Percentiles rank a stretch among this genome's conserved stretches.
phyloP scores from a whole-genome alignment of 2,888 invertebrate species.

The Empis stercorea region DNA sequence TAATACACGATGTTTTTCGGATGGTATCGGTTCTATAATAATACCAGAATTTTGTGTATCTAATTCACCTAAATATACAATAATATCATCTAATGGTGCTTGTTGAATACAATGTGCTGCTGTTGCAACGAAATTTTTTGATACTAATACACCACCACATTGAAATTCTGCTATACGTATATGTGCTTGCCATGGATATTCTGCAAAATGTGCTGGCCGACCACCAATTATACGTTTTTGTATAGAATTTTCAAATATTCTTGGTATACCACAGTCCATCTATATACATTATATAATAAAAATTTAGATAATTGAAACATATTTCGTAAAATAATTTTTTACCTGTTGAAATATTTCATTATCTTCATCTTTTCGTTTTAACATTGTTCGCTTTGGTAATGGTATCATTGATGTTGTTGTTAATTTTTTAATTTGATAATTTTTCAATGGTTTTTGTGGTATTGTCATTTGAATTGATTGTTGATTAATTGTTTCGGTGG shows the following conservation, averaged over 20 bases:
- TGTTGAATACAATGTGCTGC: constrained; percentile 75
- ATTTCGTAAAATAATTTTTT: not conserved
- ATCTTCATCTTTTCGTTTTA: constrained; percentile 29
- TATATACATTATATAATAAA: constrained; percentile 23
- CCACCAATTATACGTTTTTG: constrained; percentile 74
- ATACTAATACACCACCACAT: constrained; percentile 72
- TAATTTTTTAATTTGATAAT: not conserved
- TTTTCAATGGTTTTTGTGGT: not conserved
- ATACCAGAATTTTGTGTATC: constrained; percentile 60
- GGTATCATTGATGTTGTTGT: constrained; percentile 21
- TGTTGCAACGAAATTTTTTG: constrained; percentile 59
- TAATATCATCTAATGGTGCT: constrained; percentile 57
- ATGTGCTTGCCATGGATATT: constrained; percentile 79
- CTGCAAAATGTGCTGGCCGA: constrained; percentile 54
- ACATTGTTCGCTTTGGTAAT: constrained; percentile 29
- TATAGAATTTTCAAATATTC: constrained; percentile 39
- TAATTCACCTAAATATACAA: constrained; percentile 66
- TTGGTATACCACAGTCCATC: constrained; percentile 54
- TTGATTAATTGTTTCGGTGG: constrained; percentile 18
- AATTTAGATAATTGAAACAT: not conserved
- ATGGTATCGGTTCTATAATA: constrained; percentile 48
- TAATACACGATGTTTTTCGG: constrained; percentile 52
- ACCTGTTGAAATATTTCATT: constrained; percentile 26
- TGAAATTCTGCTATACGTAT: constrained; percentile 71
- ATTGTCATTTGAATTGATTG: constrained; percentile 3